These are phyloP conservation scores for Monochamus saltuarius DNA, from an alignment of 1,140 invertebrate species.

Conservation along the genomic window DNA sequence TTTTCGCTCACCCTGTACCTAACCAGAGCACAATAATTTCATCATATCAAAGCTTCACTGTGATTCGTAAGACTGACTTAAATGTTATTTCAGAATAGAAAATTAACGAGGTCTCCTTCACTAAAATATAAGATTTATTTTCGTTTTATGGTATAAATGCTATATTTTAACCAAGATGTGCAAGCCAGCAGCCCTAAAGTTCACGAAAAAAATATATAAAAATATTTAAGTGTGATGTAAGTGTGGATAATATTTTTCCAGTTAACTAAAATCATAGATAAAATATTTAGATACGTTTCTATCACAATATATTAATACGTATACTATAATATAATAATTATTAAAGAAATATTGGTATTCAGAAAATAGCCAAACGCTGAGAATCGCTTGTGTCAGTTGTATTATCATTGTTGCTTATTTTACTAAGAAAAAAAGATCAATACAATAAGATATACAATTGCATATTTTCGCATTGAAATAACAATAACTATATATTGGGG, in stretches of 20 bases:
- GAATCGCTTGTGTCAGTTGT: conserved; percentile 38
- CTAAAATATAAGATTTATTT: conserved; percentile 16
- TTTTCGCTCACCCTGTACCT: conserved; percentile 13
- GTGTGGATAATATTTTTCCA: conserved; percentile 45
- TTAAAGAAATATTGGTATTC: conserved; percentile 20
- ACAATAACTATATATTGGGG: conserved; percentile 46
- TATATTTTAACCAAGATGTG: neutral
- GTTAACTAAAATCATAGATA: conserved; percentile 38
- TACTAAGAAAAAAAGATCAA: conserved; percentile 10
- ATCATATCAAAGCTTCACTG: conserved; percentile 56
- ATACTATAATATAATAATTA: conserved; percentile 36
- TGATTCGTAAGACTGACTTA: conserved; percentile 54
- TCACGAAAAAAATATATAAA: conserved; percentile 34
- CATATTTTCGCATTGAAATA: conserved; percentile 7
- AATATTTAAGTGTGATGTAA: conserved; percentile 39
- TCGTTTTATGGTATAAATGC: conserved; percentile 1
- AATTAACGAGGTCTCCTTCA: conserved; percentile 36
- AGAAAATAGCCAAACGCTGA: conserved; percentile 28
- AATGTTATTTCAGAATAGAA: conserved; percentile 52
- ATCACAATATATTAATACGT: conserved; percentile 42
- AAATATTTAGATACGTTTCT: conserved; percentile 48
- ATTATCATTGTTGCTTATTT: conserved; percentile 40
- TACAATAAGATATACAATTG: conserved; percentile 12
- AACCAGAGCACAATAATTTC: conserved; percentile 53
- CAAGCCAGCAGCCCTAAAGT: conserved; percentile 40